Percentiles rank a stretch among this genome's conserved stretches.
phyloP scores from a whole-genome alignment of 2,888 invertebrate species.

The Drosophila mimetica region DNA sequence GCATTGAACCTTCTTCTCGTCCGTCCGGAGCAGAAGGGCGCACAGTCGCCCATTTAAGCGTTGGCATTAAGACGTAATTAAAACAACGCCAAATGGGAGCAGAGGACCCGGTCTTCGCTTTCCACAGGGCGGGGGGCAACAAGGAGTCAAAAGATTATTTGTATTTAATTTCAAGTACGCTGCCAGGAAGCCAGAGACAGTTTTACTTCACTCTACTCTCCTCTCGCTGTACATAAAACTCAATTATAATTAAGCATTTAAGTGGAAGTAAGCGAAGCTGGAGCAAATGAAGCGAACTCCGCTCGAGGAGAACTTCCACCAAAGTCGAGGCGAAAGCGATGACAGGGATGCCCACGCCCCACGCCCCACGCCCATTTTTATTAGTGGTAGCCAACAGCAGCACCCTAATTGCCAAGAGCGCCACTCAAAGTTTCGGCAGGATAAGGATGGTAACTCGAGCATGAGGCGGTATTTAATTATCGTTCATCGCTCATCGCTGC shows the following conservation, averaged over 20 bases:
- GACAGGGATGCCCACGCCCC: constrained; percentile 28
- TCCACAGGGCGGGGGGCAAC: neutral
- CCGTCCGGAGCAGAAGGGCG: constrained; percentile 4
- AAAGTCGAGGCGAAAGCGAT: constrained; percentile 21
- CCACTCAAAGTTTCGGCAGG: constrained; percentile 51
- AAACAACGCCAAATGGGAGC: constrained; percentile 69
- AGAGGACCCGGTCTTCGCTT: constrained; percentile 40
- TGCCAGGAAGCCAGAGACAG: constrained; percentile 56
- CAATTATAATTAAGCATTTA: constrained; percentile 81
- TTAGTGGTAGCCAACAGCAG: constrained; percentile 54
- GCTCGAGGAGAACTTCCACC: constrained; percentile 24
- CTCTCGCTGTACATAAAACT: constrained; percentile 64
- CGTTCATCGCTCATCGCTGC: constrained; percentile 54
- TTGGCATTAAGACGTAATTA: constrained; percentile 77
- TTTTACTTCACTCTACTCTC: constrained; percentile 28
- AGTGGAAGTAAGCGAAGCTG: constrained; percentile 74
- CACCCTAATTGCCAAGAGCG: constrained; percentile 68
- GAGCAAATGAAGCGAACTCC: constrained; percentile 70
- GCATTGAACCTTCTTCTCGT: constrained; percentile 66
- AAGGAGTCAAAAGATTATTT: constrained; percentile 77
- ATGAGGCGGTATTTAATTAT: constrained; percentile 66
- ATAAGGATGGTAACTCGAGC: constrained; percentile 20
- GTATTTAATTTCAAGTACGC: constrained; percentile 73
- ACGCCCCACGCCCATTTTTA: constrained; percentile 52
- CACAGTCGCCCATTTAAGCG: constrained; percentile 49